Percentiles rank a stretch among this genome's conserved stretches.
These are phyloP conservation scores for Diplolepis rosae DNA, from an alignment of 2,888 invertebrate genomes.

Conservation along the genomic window DNA sequence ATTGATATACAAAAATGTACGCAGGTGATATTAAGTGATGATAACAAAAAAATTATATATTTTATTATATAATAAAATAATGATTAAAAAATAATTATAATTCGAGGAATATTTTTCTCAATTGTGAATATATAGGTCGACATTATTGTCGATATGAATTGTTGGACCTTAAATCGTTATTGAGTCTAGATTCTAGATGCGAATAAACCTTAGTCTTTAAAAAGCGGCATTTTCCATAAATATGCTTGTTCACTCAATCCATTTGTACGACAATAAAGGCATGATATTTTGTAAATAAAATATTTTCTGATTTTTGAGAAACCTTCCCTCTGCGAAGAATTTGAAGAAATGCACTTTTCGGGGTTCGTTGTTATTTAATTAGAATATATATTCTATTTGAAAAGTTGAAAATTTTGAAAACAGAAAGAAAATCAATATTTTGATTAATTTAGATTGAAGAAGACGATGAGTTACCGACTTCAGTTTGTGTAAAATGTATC, in stretches of 20 bases:
- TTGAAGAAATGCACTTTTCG: constrained; percentile 23
- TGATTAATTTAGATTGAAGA: constrained; percentile 54
- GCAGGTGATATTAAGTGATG: neutral
- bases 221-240: constrained; percentile 42
- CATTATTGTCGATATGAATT: neutral
- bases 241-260: constrained; percentile 51
- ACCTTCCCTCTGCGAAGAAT: neutral
- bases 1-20: neutral
- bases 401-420: no score
- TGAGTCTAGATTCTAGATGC: neutral
- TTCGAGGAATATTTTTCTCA: neutral
- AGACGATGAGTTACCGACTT: constrained; percentile 59
- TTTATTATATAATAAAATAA: neutral
- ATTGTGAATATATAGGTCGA: neutral
- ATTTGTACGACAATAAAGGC: constrained; percentile 54
- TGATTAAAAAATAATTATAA: neutral
- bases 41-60: neutral
- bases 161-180: neutral
- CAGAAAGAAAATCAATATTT: neutral
- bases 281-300: constrained; percentile 53
- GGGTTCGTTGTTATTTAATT: constrained; percentile 33
- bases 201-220: neutral
- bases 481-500: constrained; percentile 59
- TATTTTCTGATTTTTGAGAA: neutral
- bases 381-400: neutral